These are phyloP conservation scores for Plutella xylostella DNA, from an alignment of 2,888 invertebrate genomes.

Conservation along the genomic window DNA sequence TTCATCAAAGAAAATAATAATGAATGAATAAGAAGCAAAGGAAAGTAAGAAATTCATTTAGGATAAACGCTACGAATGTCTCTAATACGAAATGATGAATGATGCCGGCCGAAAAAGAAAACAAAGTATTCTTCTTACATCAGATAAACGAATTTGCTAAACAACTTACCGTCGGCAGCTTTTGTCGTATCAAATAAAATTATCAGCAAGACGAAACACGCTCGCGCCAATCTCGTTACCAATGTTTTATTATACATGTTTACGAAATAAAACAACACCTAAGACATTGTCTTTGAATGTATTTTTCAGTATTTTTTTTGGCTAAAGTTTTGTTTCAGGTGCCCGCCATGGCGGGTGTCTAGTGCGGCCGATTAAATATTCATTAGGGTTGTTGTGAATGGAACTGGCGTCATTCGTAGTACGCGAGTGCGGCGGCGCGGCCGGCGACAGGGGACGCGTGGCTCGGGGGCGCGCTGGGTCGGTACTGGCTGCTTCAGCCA, in stretches of 20 bases:
- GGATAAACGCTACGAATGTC: too few species aligned
- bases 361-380: neutral
- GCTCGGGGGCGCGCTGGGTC: constrained; percentile 27
- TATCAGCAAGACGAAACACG: constrained; percentile 36
- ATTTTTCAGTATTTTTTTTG: neutral
- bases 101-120: too few species aligned
- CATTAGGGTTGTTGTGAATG: neutral
- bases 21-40: too few species aligned
- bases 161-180: constrained; percentile 54
- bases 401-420: neutral
- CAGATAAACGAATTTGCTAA: neutral
- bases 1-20: too few species aligned
- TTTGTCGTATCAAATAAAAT: constrained; percentile 38
- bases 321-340: neutral
- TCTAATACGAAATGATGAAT: too few species aligned
- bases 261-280: constrained; percentile 1
- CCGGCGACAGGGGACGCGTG: constrained; percentile 21
- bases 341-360: neutral
- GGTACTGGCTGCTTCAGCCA: constrained; percentile 8
- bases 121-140: too few species aligned
- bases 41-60: too few species aligned
- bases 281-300: constrained; percentile 1
- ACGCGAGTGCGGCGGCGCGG: neutral
- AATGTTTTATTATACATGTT: constrained; percentile 7
- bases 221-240: constrained; percentile 18